Evolutionary conservation across 2,797 vertebrate species (phyloP).

Genomic region (Tragopan temminckii): DNA sequence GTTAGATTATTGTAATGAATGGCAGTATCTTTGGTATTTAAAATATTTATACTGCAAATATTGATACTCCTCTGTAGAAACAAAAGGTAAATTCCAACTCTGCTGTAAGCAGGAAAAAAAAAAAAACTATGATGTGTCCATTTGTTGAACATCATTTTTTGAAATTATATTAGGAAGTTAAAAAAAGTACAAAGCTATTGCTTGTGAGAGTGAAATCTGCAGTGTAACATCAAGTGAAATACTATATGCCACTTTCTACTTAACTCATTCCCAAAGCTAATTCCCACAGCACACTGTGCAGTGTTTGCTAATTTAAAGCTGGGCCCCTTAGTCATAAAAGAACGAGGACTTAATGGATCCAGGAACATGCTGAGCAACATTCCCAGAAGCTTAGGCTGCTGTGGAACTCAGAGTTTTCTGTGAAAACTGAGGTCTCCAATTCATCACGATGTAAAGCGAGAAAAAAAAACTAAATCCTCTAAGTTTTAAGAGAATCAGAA

Average conservation of each 20-base stretch:
- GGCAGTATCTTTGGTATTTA: not conserved
- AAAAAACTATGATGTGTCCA: not conserved
- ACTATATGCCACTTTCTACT: not conserved
- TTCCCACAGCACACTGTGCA: not conserved
- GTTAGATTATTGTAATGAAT: not conserved
- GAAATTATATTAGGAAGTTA: not conserved
- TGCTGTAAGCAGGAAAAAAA: not conserved
- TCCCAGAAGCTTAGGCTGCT: not conserved
- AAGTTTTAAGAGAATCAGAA: not conserved
- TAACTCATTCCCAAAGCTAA: not conserved
- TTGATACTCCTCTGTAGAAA: not conserved
- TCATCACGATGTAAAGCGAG: not conserved
- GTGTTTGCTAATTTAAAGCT: not conserved
- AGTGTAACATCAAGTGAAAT: not conserved
- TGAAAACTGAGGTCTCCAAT: not conserved
- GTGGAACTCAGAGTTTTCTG: not conserved
- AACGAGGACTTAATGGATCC: not conserved
- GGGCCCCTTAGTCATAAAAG: not conserved
- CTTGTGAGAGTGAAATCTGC: not conserved
- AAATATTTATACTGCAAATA: not conserved
- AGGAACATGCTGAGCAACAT: not conserved
- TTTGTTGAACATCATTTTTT: rapidly evolving
- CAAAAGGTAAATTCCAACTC: not conserved
- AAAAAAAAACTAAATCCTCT: not conserved
- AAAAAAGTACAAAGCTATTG: not conserved